phyloP scores from a whole-genome alignment of 1,140 invertebrate genomes.

The Drosophila suzukii region DNA sequence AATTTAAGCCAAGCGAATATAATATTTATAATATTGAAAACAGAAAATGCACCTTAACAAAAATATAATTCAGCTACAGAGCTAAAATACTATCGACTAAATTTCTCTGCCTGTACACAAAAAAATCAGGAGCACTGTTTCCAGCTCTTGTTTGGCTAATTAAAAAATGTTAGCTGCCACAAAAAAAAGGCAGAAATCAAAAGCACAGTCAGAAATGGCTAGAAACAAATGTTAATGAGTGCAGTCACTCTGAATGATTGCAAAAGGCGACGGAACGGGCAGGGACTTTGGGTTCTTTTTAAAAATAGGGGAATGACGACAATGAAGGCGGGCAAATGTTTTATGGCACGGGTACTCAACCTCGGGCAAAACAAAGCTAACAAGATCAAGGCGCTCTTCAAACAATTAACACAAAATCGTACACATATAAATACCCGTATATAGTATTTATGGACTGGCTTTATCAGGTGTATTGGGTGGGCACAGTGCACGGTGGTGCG shows the following conservation, averaged over 20 bases:
- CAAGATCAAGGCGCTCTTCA: slow-evolving; percentile 39
- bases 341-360: not conserved
- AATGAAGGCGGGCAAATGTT: slow-evolving; percentile 27
- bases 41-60: too few relatives aligned
- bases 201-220: slow-evolving; percentile 23
- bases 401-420: slow-evolving; percentile 36
- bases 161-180: slow-evolving; percentile 54
- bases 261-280: not conserved
- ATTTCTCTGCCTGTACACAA: not conserved
- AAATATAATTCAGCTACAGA: too few relatives aligned
- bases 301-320: slow-evolving; percentile 45
- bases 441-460: slow-evolving; percentile 10
- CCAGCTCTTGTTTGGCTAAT: slow-evolving; percentile 53
- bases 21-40: too few relatives aligned
- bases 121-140: slow-evolving; percentile 1
- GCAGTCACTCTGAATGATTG: slow-evolving; percentile 68
- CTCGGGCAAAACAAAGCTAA: slow-evolving; percentile 9
- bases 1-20: too few relatives aligned
- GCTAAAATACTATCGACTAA: not conserved
- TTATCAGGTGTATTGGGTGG: slow-evolving; percentile 61
- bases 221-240: slow-evolving; percentile 70
- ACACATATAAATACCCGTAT: slow-evolving; percentile 6
- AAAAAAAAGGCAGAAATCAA: slow-evolving; percentile 29
- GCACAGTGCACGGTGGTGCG: slow-evolving; percentile 24
- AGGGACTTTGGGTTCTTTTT: slow-evolving; percentile 13